phyloP scores from a whole-genome alignment of 2,113 vertebrate genomes.

The Dasypus novemcinctus region DNA sequence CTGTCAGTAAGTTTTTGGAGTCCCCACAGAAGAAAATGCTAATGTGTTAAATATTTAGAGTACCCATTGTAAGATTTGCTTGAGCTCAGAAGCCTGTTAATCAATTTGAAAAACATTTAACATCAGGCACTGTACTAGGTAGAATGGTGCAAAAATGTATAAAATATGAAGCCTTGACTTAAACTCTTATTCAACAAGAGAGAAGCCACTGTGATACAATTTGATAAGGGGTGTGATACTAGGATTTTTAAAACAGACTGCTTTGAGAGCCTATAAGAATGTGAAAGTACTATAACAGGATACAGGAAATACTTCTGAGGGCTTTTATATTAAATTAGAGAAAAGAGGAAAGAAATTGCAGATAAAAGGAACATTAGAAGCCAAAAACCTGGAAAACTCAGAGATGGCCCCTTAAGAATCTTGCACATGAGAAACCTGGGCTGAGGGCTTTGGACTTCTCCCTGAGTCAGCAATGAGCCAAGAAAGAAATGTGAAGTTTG shows the following conservation, averaged over 20 bases:
- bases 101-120: conserved; percentile 1
- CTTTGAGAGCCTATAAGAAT: background rate
- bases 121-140: background rate
- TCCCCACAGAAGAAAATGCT: background rate
- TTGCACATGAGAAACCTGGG: background rate
- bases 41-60: conserved; percentile 20
- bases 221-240: background rate
- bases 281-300: background rate
- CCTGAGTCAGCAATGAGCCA: background rate
- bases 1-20: background rate
- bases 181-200: background rate
- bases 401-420: background rate
- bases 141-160: background rate
- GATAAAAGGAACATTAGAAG: background rate
- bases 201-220: background rate
- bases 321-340: background rate
- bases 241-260: background rate
- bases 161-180: background rate
- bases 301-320: background rate
- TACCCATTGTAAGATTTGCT: background rate
- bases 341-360: background rate
- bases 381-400: background rate
- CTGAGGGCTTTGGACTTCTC: background rate
- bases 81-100: background rate
- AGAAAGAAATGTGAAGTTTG: background rate